Conservation (phyloP, 2,888 invertebrate genomes). For the Odontocerum albicorne region DNA sequence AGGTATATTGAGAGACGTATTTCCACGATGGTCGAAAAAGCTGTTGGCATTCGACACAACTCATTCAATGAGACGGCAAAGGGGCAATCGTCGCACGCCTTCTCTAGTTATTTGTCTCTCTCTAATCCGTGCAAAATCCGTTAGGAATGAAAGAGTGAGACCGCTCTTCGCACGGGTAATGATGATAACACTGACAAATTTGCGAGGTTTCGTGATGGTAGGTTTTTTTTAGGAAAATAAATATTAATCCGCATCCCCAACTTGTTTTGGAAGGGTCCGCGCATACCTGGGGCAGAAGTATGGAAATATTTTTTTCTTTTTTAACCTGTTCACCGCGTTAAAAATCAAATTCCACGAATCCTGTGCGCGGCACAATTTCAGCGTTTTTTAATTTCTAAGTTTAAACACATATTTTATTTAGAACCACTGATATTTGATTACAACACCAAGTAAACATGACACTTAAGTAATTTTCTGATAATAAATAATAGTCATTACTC, state of each 20-base stretch:
- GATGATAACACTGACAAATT: slow-evolving; percentile 37
- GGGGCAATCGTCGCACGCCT: slow-evolving; percentile 15
- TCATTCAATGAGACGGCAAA: slow-evolving; percentile 33
- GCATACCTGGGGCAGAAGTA: too few species aligned
- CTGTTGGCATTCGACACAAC: slow-evolving; percentile 32
- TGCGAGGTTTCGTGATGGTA: slow-evolving; percentile 19
- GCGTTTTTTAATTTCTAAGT: too few species aligned
- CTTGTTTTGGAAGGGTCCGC: slow-evolving; percentile 31
- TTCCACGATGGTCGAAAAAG: slow-evolving; percentile 10
- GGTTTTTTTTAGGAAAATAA: slow-evolving; percentile 30
- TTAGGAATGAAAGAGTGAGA: slow-evolving; percentile 16
- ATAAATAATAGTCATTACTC: too few species aligned
- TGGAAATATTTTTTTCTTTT: too few species aligned
- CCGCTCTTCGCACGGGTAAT: slow-evolving; percentile 22
- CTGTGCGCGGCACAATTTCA: too few species aligned
- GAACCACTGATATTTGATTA: too few species aligned
- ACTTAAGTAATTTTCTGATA: too few species aligned
- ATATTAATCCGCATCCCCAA: slow-evolving; percentile 33
- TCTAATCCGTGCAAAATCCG: slow-evolving; percentile 2
- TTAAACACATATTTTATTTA: too few species aligned
- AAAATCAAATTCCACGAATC: too few species aligned
- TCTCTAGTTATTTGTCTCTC: slow-evolving; percentile 10
- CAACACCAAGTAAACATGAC: too few species aligned
- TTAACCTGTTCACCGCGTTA: too few species aligned
- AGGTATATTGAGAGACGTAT: slow-evolving; percentile 8